phyloP scores from a whole-genome alignment of 1,140 invertebrate genomes.

The Homarus americanus region DNA sequence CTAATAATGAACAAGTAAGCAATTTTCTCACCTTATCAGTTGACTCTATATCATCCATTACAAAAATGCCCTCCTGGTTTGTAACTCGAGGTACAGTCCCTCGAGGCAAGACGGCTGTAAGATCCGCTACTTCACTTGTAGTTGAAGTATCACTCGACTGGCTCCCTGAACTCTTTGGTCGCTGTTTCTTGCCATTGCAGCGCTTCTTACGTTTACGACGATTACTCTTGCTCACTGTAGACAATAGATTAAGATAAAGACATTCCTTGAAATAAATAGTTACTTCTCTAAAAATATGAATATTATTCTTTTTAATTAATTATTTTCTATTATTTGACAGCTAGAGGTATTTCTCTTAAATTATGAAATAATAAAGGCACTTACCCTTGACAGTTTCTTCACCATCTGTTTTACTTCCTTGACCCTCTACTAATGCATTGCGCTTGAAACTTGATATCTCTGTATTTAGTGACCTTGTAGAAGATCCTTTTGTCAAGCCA shows the following conservation, averaged over 20 bases:
- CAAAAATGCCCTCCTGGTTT: slow-evolving; percentile 72
- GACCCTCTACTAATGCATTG: slow-evolving; percentile 23
- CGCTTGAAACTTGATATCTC: neutral
- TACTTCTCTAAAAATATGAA: neutral
- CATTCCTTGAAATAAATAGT: neutral
- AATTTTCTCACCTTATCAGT: slow-evolving; percentile 41
- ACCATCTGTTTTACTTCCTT: slow-evolving; percentile 70
- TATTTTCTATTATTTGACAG: neutral
- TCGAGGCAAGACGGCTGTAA: slow-evolving; percentile 51
- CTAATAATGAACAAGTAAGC: neutral
- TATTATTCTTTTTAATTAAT: neutral
- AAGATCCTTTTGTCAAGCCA: slow-evolving; percentile 10
- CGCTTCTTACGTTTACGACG: slow-evolving; percentile 58
- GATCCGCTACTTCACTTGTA: slow-evolving; percentile 69
- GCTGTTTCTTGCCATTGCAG: slow-evolving; percentile 72
- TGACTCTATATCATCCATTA: slow-evolving; percentile 69
- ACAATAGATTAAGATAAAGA: neutral
- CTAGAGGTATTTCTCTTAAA: too few relatives aligned
- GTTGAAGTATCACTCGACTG: slow-evolving; percentile 74
- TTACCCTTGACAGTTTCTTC: slow-evolving; percentile 70
- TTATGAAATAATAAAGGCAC: neutral
- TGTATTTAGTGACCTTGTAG: slow-evolving; percentile 6
- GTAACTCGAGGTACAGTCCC: neutral
- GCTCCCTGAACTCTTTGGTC: slow-evolving; percentile 66
- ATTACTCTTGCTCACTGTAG: slow-evolving; percentile 53